Evolutionary conservation across 2,113 vertebrate species (phyloP), one percentile per base, ranked within the genome.

Genomic region (Thalassoma bifasciatum): DNA sequence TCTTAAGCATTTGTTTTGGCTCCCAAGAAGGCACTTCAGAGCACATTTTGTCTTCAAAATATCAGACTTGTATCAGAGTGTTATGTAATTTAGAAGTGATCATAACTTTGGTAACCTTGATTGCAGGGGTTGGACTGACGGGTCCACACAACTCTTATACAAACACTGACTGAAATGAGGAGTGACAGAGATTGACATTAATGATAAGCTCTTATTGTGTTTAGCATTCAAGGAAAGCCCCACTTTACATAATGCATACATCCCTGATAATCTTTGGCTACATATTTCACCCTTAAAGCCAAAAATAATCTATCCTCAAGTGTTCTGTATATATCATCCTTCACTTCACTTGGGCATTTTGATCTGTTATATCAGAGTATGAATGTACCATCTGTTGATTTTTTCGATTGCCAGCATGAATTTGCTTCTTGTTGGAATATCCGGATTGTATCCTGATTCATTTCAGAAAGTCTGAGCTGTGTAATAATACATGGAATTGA

Each of bases 81-180:
- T 30, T 6, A 30, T 30, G 6, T 30, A 30, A 6, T 30, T 30
- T 30, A 30, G 3, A 30, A 30, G 3, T n/a, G 3, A 30, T 30
- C 30, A 30, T 30, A 30, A 30, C 6, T 30, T 30, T 4, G 30
- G 30, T n/a, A 77, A 37, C 58, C 21, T 23, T 46, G 80, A 74
- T 75, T 57, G 65, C 68, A 64, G 12, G 6, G 36, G 30, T 62
- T 16, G 77, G 81, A 88, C 65, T 70, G 84, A 88, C 72, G 85
- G 76, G 56, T 23, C 69, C 30, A 64, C 42, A 60, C 67, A n/a
- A 44, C 65, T 14, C 44, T 66, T 62, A 75, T 82, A 67, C 53
- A n/a, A n/a, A 61, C 1, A 16, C 52, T 57, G 52, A 66, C 2
- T 50, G 54, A 46, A 58, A 38, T 1, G 50, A 17, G 22, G 50